Conservation (phyloP, 2,888 invertebrate species). For the Brenthis hecate region DNA sequence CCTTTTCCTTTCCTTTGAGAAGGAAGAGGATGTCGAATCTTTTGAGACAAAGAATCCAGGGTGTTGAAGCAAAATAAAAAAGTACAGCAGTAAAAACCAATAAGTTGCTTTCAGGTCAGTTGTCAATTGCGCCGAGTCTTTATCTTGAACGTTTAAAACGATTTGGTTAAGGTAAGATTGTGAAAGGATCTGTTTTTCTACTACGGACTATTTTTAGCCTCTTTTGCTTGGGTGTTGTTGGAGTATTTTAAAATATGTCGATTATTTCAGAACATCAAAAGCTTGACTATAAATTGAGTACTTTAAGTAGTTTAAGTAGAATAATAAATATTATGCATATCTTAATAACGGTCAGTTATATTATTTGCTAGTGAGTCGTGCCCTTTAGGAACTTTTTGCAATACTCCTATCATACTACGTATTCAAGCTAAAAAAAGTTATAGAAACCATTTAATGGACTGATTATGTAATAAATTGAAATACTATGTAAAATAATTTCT, state of each 20-base stretch:
- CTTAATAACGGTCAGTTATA: too few species aligned
- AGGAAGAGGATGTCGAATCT: constrained; percentile 50
- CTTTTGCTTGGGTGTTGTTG: constrained; percentile 1
- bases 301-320: too few species aligned
- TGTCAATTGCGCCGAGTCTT: constrained; percentile 41
- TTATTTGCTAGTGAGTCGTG: too few species aligned
- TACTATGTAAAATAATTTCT: too few species aligned
- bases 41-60: constrained; percentile 66
- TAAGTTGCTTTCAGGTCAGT: constrained; percentile 47
- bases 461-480: too few species aligned
- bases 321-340: too few species aligned
- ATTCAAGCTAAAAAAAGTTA: too few species aligned
- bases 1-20: constrained; percentile 50
- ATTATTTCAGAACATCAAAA: neutral
- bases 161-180: constrained; percentile 32
- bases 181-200: constrained; percentile 4
- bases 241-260: neutral
- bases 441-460: too few species aligned
- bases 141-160: constrained; percentile 34
- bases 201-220: constrained; percentile 8
- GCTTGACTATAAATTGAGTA: neutral
- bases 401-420: too few species aligned
- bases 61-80: constrained; percentile 57
- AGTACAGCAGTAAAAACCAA: constrained; percentile 43
- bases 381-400: too few species aligned